Conservation (phyloP, 2,797 vertebrate genomes). For the Numenius phaeopus region DNA sequence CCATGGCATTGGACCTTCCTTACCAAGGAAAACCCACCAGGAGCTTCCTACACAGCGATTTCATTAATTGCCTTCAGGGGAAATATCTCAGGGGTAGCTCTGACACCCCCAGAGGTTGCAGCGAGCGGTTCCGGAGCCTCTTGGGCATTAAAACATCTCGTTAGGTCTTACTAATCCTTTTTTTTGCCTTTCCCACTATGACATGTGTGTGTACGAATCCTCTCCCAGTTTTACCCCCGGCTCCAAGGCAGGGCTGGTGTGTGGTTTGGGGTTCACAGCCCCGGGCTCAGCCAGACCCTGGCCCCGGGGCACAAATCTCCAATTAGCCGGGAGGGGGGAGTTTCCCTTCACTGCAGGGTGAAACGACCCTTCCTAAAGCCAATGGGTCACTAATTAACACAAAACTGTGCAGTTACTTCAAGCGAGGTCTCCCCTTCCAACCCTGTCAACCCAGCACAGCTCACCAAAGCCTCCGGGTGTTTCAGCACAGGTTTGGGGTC, state of each 20-base stretch:
- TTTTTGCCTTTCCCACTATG: not conserved
- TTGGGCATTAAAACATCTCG: not conserved
- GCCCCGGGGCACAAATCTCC: not conserved
- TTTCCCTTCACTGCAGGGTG: not conserved
- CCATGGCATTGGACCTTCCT: not conserved
- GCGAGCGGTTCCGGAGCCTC: not conserved
- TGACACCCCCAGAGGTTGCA: not conserved
- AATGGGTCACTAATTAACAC: not conserved
- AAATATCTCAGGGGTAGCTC: not conserved
- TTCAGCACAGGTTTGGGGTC: not conserved
- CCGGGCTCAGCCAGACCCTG: accelerated
- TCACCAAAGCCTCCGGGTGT: not conserved
- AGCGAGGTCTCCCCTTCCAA: not conserved
- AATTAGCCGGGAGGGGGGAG: not conserved
- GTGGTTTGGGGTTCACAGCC: not conserved
- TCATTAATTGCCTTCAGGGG: not conserved
- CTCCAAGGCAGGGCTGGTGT: not conserved
- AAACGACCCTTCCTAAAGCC: not conserved
- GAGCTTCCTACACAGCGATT: not conserved
- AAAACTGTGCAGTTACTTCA: accelerated
- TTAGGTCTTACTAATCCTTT: not conserved
- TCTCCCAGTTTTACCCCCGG: not conserved
- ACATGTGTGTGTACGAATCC: accelerated
- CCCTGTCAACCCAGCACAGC: not conserved
- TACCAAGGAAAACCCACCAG: not conserved